Conservation (phyloP, 1,140 invertebrate genomes). For the Mylabris phalerata region DNA sequence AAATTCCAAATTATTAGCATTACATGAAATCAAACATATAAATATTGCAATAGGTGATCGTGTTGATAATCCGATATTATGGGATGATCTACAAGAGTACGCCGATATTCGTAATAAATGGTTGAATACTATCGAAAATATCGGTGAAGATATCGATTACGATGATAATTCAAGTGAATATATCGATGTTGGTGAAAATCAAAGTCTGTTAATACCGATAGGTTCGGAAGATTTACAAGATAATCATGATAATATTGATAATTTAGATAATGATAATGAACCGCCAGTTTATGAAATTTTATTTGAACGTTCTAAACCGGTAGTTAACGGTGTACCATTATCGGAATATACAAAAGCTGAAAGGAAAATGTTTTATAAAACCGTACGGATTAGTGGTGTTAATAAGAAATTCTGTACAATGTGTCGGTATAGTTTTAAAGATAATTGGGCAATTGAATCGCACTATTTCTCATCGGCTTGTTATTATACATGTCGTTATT, state of each 20-base stretch:
- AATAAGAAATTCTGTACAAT: constrained; percentile 39
- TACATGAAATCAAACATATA: constrained; percentile 36
- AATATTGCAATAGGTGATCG: constrained; percentile 34
- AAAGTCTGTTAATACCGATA: constrained; percentile 28
- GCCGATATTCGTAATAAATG: constrained; percentile 33
- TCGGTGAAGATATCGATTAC: constrained; percentile 16
- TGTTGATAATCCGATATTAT: constrained; percentile 30
- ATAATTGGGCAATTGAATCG: constrained; percentile 41
- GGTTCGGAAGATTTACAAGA: constrained; percentile 7
- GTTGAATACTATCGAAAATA: constrained; percentile 31
- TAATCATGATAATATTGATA: constrained; percentile 1
- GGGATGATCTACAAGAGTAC: constrained; percentile 21
- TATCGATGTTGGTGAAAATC: constrained; percentile 17
- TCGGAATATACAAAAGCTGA: constrained; percentile 36
- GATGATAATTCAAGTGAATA: constrained; percentile 14
- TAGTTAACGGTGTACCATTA: constrained; percentile 30
- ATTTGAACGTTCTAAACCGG: constrained; percentile 15
- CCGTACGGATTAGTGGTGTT: constrained; percentile 32
- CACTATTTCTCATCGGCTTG: constrained; percentile 39
- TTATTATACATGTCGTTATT: constrained; percentile 37
- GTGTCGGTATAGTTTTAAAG: constrained; percentile 40
- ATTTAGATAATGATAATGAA: constrained; percentile 23
- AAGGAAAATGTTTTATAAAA: constrained; percentile 31
- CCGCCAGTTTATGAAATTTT: constrained; percentile 11
- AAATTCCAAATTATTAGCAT: constrained; percentile 29